Conservation (phyloP, 2,888 invertebrate genomes). For the Dasypogon diadema region DNA sequence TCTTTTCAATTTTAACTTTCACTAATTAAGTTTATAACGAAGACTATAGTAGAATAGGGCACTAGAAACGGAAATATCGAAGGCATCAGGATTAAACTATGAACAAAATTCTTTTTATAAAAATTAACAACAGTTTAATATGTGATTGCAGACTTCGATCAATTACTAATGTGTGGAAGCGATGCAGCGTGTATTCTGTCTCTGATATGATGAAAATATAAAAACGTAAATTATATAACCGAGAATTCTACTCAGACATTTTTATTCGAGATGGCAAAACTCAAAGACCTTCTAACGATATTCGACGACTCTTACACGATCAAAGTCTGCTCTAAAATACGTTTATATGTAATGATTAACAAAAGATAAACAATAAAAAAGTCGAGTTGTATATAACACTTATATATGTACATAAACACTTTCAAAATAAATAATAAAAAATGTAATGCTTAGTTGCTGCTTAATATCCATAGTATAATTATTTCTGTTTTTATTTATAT, state of each 20-base stretch:
- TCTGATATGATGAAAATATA: no score
- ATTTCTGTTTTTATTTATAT: slow-evolving; percentile 32
- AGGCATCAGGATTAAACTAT: slow-evolving; percentile 43
- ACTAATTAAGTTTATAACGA: slow-evolving; percentile 42
- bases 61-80: slow-evolving; percentile 40
- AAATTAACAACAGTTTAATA: slow-evolving; percentile 36
- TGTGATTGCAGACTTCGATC: slow-evolving; percentile 24
- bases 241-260: not conserved
- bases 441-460: slow-evolving; percentile 40
- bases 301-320: slow-evolving; percentile 9
- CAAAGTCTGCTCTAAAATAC: slow-evolving; percentile 24
- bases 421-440: slow-evolving; percentile 45
- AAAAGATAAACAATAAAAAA: slow-evolving; percentile 43
- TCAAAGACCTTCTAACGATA: not conserved
- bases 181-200: no score
- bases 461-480: slow-evolving; percentile 33
- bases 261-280: not conserved
- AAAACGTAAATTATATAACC: no score
- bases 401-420: slow-evolving; percentile 39
- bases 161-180: slow-evolving; percentile 29
- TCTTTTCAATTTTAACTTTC: slow-evolving; percentile 39
- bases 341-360: slow-evolving; percentile 23
- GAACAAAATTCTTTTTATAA: slow-evolving; percentile 37
- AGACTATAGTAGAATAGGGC: slow-evolving; percentile 43
- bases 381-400: slow-evolving; percentile 39